These are phyloP conservation scores for Stylophora pistillata DNA, from an alignment of 64 coral and sea anemone genomes.

Conservation along the genomic window DNA sequence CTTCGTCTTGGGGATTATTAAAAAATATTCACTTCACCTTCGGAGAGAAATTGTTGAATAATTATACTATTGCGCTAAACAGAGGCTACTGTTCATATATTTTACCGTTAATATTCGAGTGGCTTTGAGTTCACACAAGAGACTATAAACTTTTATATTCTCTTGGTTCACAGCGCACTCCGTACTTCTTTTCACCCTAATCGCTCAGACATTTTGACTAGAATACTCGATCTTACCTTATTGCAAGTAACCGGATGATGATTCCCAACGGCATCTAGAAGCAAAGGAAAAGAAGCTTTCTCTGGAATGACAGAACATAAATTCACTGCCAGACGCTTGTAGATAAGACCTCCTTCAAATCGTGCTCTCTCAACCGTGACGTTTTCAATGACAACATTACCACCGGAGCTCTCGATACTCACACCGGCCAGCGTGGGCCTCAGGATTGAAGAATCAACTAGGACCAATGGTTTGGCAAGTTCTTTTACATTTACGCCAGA, in stretches of 20 bases:
- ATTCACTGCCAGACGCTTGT: constrained; percentile 11
- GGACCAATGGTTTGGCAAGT: constrained; percentile 17
- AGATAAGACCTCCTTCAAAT: constrained; percentile 47
- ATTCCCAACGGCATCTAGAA: not conserved
- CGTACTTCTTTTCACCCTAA: too few relatives aligned
- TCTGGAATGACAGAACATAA: constrained; percentile 17
- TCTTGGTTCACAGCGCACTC: too few relatives aligned
- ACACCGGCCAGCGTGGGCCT: constrained; percentile 19
- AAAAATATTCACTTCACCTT: too few relatives aligned
- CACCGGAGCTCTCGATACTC: constrained; percentile 28
- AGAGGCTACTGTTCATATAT: too few relatives aligned
- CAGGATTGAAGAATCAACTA: not conserved
- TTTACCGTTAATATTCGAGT: too few relatives aligned
- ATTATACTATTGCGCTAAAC: too few relatives aligned
- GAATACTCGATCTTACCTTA: constrained; percentile 14
- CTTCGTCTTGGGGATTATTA: too few relatives aligned
- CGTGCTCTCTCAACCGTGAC: constrained; percentile 38
- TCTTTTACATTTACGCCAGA: constrained; percentile 32
- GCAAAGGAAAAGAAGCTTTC: constrained; percentile 5
- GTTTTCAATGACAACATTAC: constrained; percentile 31
- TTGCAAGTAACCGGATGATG: not conserved
- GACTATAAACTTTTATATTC: too few relatives aligned
- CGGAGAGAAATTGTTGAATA: too few relatives aligned
- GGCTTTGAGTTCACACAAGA: too few relatives aligned
- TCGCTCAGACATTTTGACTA: too few relatives aligned